Conservation (phyloP, 2,888 invertebrate genomes). For the Epinotia nisella region DNA sequence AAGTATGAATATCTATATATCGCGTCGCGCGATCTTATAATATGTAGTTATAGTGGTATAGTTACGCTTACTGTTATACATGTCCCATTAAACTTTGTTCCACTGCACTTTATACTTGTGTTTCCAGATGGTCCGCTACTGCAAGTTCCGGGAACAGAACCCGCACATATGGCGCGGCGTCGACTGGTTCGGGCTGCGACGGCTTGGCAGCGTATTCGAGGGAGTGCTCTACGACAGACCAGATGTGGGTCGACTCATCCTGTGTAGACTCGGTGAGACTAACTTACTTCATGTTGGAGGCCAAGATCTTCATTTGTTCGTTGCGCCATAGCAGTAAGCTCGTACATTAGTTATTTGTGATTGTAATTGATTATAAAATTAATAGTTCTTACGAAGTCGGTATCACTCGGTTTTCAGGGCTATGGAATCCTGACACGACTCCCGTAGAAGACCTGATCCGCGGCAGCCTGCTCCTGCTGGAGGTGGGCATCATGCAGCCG, state of each 20-base stretch:
- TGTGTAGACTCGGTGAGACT: constrained; percentile 86
- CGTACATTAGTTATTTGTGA: too few relatives aligned
- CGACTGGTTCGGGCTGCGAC: constrained; percentile 85
- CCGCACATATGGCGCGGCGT: constrained; percentile 88
- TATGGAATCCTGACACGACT: constrained; percentile 88
- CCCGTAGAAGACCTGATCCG: constrained; percentile 88
- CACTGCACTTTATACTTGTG: too few relatives aligned
- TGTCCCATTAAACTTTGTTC: too few relatives aligned
- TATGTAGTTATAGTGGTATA: too few relatives aligned
- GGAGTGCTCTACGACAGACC: constrained; percentile 84
- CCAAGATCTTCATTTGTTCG: too few relatives aligned
- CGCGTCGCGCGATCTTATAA: too few relatives aligned
- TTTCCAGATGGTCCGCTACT: constrained; percentile 89
- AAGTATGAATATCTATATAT: too few relatives aligned
- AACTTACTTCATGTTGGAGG: too few relatives aligned
- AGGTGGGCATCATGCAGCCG: constrained; percentile 90
- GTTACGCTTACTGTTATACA: too few relatives aligned
- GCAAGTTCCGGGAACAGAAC: constrained; percentile 89
- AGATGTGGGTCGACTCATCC: constrained; percentile 86
- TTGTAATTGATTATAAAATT: too few relatives aligned
- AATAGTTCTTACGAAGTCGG: too few relatives aligned
- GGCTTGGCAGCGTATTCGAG: constrained; percentile 86
- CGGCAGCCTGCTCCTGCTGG: constrained; percentile 87
- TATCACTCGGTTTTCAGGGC: constrained; percentile 72
- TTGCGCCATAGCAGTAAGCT: too few relatives aligned